A percentile compares a stretch with the other conserved stretches of the same genome.
These are phyloP conservation scores for Muricea muricata DNA, from an alignment of 92 coral and sea anemone genomes.

Conservation along the genomic window DNA sequence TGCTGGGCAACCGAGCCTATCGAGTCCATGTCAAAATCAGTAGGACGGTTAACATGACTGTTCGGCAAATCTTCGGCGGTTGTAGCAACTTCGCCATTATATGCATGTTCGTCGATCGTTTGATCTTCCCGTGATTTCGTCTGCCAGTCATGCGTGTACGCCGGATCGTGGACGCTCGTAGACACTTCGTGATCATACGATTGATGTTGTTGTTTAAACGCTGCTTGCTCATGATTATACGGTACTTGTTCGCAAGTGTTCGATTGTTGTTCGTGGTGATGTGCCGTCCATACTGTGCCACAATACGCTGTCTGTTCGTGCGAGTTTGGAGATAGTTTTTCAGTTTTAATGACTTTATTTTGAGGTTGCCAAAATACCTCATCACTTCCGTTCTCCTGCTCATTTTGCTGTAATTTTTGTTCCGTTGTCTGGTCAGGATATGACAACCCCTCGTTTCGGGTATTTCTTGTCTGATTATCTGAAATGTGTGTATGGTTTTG, in stretches of 20 bases:
- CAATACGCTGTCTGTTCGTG: not conserved
- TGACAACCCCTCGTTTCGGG: too few species aligned
- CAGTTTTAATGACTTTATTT: not conserved
- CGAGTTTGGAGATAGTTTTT: conserved; percentile 3
- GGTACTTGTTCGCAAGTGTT: not conserved
- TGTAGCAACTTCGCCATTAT: not conserved
- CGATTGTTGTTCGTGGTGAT: not conserved
- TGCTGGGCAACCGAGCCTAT: not conserved
- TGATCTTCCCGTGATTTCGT: not conserved
- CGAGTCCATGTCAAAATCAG: not conserved
- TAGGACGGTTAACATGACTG: not conserved
- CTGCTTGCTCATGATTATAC: not conserved
- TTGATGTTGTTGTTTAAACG: not conserved
- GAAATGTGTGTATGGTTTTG: too few species aligned
- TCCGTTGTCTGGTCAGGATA: not conserved
- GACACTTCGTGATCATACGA: not conserved
- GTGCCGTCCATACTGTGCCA: not conserved
- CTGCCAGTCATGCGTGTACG: not conserved
- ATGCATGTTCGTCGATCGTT: not conserved
- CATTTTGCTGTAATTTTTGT: not conserved
- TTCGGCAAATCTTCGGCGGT: not conserved
- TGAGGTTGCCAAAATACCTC: not conserved
- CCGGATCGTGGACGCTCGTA: not conserved
- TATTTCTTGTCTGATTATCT: too few species aligned
- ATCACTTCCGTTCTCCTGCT: not conserved